These are phyloP conservation scores for Amniataba percoides DNA, from an alignment of 2,797 vertebrate genomes.

Conservation along the genomic window DNA sequence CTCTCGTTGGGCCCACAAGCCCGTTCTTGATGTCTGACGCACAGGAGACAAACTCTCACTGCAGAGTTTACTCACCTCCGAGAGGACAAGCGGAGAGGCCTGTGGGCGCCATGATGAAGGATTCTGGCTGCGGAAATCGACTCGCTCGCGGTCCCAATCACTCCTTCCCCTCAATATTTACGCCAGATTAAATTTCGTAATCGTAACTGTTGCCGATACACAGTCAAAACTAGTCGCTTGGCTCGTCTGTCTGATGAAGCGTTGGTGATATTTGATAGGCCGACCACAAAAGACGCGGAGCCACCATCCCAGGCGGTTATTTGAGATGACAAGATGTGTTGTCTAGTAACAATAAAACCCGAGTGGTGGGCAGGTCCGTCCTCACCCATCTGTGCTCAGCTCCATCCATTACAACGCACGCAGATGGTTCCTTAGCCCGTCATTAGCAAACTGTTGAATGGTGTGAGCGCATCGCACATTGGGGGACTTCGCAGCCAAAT, in stretches of 20 bases:
- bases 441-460: constrained; percentile 58
- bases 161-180: constrained; percentile 31
- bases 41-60: constrained; percentile 51
- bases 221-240: constrained; percentile 4
- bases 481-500: constrained; percentile 52
- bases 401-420: constrained; percentile 40
- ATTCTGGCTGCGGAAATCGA: constrained; percentile 11
- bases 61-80: constrained; percentile 19
- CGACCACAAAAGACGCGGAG: constrained; percentile 12
- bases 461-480: constrained; percentile 20
- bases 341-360: constrained; percentile 39
- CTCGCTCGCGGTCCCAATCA: no score
- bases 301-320: neutral
- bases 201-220: neutral
- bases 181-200: constrained; percentile 4
- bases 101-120: neutral
- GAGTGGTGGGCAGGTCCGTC: constrained; percentile 9
- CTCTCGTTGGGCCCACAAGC: constrained; percentile 64
- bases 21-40: constrained; percentile 67
- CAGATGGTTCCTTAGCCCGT: constrained; percentile 54
- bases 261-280: constrained; percentile 20
- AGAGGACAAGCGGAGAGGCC: neutral
- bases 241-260: neutral
- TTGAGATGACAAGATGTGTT: constrained; percentile 40
- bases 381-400: constrained; percentile 34